Evolutionary conservation across 2,888 invertebrate species (phyloP).

Genomic region (Chorisops tibialis): DNA sequence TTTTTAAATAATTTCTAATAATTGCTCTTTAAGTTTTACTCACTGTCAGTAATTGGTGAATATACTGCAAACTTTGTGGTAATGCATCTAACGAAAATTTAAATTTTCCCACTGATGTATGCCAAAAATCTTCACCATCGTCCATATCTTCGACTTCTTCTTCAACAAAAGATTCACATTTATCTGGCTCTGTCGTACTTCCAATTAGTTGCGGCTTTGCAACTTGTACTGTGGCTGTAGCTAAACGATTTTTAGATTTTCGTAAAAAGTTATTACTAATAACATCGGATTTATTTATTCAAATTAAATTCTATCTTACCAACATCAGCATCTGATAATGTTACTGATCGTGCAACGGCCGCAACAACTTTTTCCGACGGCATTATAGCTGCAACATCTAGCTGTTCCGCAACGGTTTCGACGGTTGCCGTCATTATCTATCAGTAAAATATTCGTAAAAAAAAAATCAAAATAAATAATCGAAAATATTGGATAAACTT

Average conservation of each 20-base stretch:
- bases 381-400: constrained; percentile 83
- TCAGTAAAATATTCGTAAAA: constrained; percentile 40
- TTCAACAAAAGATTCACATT: constrained; percentile 66
- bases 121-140: constrained; percentile 84
- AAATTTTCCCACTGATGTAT: constrained; percentile 89
- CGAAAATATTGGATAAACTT: constrained; percentile 9
- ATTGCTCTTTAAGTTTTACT: constrained; percentile 36
- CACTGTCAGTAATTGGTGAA: constrained; percentile 78
- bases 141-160: constrained; percentile 63
- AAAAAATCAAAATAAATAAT: constrained; percentile 2
- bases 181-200: constrained; percentile 52
- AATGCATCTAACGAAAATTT: constrained; percentile 85
- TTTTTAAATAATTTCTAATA: too few species aligned
- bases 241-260: constrained; percentile 43
- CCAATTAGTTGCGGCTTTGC: constrained; percentile 74
- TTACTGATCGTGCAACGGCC: constrained; percentile 81
- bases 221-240: constrained; percentile 68
- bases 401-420: constrained; percentile 86
- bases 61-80: constrained; percentile 89
- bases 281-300: neutral
- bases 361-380: constrained; percentile 72
- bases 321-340: constrained; percentile 84
- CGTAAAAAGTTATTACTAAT: constrained; percentile 22
- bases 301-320: constrained; percentile 56
- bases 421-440: constrained; percentile 95